These are phyloP conservation scores for Eristalis pertinax DNA, from an alignment of 2,888 invertebrate species.

Conservation along the genomic window DNA sequence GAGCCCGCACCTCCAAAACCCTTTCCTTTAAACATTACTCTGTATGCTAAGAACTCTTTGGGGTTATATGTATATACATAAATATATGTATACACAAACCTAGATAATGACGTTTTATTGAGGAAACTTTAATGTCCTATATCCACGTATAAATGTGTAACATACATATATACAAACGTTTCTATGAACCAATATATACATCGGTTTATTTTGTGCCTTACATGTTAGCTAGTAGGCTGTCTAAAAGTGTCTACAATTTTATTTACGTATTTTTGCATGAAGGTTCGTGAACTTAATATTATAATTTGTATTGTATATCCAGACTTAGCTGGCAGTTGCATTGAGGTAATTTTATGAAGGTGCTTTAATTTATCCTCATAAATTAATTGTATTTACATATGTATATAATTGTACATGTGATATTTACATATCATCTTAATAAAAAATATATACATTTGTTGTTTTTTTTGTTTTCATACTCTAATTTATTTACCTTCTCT, in stretches of 20 bases:
- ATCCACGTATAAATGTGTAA: conserved; percentile 27
- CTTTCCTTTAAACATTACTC: conserved; percentile 40
- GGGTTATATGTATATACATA: neutral
- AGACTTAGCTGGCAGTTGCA: neutral
- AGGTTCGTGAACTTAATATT: too few species aligned
- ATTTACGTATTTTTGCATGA: too few species aligned
- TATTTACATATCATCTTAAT: too few species aligned
- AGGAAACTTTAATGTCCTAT: conserved; percentile 68
- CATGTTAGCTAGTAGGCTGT: neutral
- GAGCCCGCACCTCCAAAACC: conserved; percentile 40
- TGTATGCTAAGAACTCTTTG: conserved; percentile 15
- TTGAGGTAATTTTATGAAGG: neutral
- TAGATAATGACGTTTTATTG: conserved; percentile 69
- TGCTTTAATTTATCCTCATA: neutral
- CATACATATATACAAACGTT: neutral
- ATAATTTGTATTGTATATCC: too few species aligned
- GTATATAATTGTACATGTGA: too few species aligned
- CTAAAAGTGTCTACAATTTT: too few species aligned
- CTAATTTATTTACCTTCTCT: too few species aligned
- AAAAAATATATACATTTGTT: too few species aligned
- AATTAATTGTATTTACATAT: neutral
- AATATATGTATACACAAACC: conserved; percentile 41
- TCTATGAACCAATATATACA: neutral
- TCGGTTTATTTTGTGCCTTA: conserved; percentile 15
- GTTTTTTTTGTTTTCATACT: too few species aligned